Base-by-base conservation (phyloP, 2,797 vertebrate genomes). In the Eulemur rubriventer region DNA sequence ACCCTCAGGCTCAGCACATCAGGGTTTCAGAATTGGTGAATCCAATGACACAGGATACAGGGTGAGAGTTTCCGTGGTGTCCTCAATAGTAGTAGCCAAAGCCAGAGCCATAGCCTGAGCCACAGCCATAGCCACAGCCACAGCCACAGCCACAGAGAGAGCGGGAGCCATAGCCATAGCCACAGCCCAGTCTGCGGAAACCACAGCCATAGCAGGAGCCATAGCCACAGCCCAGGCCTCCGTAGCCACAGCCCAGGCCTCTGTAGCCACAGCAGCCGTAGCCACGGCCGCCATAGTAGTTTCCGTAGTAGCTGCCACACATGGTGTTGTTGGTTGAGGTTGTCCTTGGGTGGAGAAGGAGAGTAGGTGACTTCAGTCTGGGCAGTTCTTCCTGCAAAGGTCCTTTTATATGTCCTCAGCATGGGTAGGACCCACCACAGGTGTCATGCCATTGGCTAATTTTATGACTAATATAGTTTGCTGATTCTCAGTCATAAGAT, bases 31-130 rank as follows among this genome's bases (percentile, higher is more conserved):
- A 81, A 72, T 1, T 69, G 3, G 2, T 22, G 2, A 79, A 35
- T 28, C 1, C 20, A 6, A 4, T 2, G 7, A 69, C 12, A 30
- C 12, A 30, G 17, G 0, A 6, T 28, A 46, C 26, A 35, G 18
- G 5, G 0, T 26, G 0, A 50, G 17, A 46, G 13, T 80, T 20
- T 50, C 26, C 5, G 0, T 6, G 11, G 11, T 0, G 0, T 48
- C 30, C 1, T 96, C 84, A 81, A 6, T 84, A 96, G 78, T 78
- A 97, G 33, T n/a, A 65, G 33, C 63, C 63, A 65, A 33, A 65
- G 63, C 63, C 63, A n/a, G 33, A 65, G 33, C 33, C 63, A 18
- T n/a, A 65, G 33, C 63, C 63, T 17, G 16, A 65, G 63, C 59
- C 59, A 61, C 18, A 55, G 18, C 52, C 43, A 43, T 43, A 43